Evolutionary conservation across 2,888 invertebrate genomes (phyloP).

Genomic region (Dysmachus trigonus): DNA sequence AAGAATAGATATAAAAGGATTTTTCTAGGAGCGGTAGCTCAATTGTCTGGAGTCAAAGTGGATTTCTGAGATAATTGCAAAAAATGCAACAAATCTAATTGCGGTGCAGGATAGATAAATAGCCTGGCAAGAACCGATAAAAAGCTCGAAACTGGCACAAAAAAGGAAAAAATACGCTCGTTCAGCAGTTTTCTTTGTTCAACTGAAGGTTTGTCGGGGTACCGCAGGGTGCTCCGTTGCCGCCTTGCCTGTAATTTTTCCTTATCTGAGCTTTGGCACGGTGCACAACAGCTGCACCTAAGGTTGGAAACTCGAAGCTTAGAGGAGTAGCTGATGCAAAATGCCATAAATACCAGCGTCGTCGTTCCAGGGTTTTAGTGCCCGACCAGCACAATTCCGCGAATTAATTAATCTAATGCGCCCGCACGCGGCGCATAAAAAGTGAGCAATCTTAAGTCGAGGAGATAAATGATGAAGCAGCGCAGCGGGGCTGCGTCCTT

Average conservation of each 20-base stretch:
- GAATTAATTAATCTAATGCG: slow-evolving; percentile 16
- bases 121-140: not conserved
- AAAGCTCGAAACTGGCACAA: not conserved
- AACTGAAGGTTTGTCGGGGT: not conserved
- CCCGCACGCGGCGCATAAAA: not conserved
- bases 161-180: not conserved
- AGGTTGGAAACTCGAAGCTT: not conserved
- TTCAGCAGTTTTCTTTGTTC: slow-evolving; percentile 18
- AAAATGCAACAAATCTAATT: not conserved
- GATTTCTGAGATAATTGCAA: slow-evolving; percentile 9
- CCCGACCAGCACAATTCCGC: not conserved
- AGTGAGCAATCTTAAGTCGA: not conserved
- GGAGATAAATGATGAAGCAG: not conserved
- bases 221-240: not conserved
- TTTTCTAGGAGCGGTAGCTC: not conserved
- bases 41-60: not conserved
- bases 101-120: not conserved
- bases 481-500: not conserved
- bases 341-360: not conserved
- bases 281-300: not conserved
- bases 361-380: not conserved
- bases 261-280: not conserved
- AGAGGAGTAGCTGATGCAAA: not conserved
- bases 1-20: not conserved
- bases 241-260: not conserved